Base-by-base conservation (phyloP, 2,888 invertebrate genomes). In the Limenitis camilla region DNA sequence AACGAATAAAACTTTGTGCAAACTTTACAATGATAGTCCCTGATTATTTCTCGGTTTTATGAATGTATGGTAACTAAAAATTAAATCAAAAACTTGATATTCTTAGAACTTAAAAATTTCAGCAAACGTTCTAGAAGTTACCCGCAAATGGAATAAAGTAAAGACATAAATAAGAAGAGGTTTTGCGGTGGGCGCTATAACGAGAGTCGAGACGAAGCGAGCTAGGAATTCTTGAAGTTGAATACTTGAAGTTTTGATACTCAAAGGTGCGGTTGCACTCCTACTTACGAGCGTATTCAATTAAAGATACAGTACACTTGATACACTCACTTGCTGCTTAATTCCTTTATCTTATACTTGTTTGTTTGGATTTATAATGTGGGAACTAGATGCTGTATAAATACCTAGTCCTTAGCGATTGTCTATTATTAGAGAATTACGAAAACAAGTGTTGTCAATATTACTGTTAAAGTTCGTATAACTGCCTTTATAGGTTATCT, bases 81-180 rank as follows among this genome's bases (percentile, higher is more conserved):
- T n/a, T n/a, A n/a, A n/a, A n/a, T n/a, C n/a, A n/a, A n/a, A n/a
- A n/a, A n/a, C n/a, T n/a, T n/a, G n/a, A n/a, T n/a, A n/a, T n/a
- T n/a, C 51, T 35, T 40, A 35, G 52, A 55, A 55, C 52, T 54
- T 52, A 55, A 61, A 64, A 59, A 59, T 61, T 58, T 60, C 55
- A 59, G 56, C 56, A 53, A 55, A 61, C 58, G 54, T 59, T 53
- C 55, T 57, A 53, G 52, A 64, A 60, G 61, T 62, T 58, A 50
- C 61, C 74, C 71, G 62, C 74, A 75, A 81, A 82, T 78, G 76
- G 77, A 81, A 78, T 80, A 81, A 81, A 82, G 78, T 84, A 75
- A 67, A 64, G 61, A 65, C 78, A 83, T 85, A 82, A 85, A 85
- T 83, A 83, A 78, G 71, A 72, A 57, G 71, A 74, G 84, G 79